Evolutionary conservation across 2,113 vertebrate genomes (phyloP).

Genomic region (Neodon shergylaensis): DNA sequence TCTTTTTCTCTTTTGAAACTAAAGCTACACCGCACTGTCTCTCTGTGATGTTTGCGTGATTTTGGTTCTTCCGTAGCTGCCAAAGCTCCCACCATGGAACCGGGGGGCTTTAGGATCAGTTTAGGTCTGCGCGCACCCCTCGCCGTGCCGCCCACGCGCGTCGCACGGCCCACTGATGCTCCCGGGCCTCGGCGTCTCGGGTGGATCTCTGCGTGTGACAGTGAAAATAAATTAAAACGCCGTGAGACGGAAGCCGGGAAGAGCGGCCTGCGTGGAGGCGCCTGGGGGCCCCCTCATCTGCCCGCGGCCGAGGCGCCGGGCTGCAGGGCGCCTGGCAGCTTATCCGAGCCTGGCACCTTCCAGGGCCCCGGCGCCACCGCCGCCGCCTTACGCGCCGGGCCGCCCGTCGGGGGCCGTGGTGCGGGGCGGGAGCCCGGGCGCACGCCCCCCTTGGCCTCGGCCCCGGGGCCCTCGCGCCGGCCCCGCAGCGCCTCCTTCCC

Average conservation of each 20-base stretch:
- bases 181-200: conserved; percentile 93
- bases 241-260: conserved; percentile 87
- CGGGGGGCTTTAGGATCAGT: conserved; percentile 83
- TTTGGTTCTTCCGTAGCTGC: conserved; percentile 91
- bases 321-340: conserved; percentile 93
- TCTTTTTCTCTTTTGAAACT: conserved; percentile 67
- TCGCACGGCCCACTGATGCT: conserved; percentile 83
- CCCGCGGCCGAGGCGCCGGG: conserved; percentile 93
- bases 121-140: conserved; percentile 82
- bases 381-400: conserved; percentile 90
- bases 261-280: conserved; percentile 80
- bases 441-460: conserved; percentile 83
- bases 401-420: conserved; percentile 80
- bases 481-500: conserved; percentile 84
- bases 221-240: conserved; percentile 98
- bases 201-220: conserved; percentile 86
- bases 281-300: conserved; percentile 90
- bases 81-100: conserved; percentile 85
- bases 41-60: conserved; percentile 84
- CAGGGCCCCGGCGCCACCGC: conserved; percentile 96
- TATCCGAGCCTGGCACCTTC: conserved; percentile 97
- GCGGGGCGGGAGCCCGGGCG: conserved; percentile 84
- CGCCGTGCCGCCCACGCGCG: conserved; percentile 76
- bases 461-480: conserved; percentile 85
- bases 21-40: conserved; percentile 88